Percentiles rank a stretch among this genome's conserved stretches.
Conservation (phyloP, 64 coral and sea anemone genomes). For the Montipora foliosa region DNA sequence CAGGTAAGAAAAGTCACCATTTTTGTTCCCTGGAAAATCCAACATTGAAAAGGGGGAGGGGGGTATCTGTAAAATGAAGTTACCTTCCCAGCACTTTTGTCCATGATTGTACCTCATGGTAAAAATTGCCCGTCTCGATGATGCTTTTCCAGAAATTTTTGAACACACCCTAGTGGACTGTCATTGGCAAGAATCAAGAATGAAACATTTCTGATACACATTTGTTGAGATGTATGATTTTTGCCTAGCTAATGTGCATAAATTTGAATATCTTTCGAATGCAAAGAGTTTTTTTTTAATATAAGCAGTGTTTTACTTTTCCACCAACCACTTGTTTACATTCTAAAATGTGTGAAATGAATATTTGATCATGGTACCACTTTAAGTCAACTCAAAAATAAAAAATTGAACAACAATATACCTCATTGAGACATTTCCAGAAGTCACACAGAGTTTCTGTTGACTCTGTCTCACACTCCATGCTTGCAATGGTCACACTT, state of each 20-base stretch:
- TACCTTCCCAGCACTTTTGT: too few relatives aligned
- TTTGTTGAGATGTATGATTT: too few relatives aligned
- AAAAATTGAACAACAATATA: background rate
- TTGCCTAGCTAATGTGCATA: too few relatives aligned
- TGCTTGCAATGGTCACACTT: slow-evolving; percentile 46
- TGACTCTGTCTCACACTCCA: slow-evolving; percentile 34
- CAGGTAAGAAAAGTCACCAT: too few relatives aligned
- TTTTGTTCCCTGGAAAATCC: too few relatives aligned
- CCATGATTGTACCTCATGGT: too few relatives aligned
- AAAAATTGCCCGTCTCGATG: too few relatives aligned
- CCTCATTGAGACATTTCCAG: background rate
- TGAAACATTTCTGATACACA: background rate
- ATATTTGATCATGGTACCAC: background rate
- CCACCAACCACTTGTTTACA: background rate
- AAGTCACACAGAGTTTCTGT: slow-evolving; percentile 55
- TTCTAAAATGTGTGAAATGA: background rate
- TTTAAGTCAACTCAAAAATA: background rate
- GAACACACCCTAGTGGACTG: background rate
- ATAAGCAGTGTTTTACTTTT: background rate
- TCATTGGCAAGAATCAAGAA: background rate
- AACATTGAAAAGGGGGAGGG: too few relatives aligned
- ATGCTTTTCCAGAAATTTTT: background rate
- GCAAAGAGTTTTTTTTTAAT: background rate
- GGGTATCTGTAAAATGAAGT: too few relatives aligned
- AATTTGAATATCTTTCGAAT: too few relatives aligned